Base-by-base conservation (phyloP, 2,113 vertebrate species). In the Bubo bubo region DNA sequence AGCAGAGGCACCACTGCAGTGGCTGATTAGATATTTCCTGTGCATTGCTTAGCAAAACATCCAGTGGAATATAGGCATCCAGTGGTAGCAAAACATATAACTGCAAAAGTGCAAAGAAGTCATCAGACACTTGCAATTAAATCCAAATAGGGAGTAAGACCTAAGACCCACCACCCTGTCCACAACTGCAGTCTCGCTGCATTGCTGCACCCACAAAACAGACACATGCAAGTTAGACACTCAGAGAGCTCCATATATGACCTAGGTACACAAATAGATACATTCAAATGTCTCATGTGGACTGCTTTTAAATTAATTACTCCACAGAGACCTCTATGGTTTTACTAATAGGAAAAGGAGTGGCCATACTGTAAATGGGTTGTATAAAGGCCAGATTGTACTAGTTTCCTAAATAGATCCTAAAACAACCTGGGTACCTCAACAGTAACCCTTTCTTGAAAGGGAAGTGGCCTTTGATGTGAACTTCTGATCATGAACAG, bases 221-320 rank as follows among this genome's bases (percentile, higher is more conserved):
- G 14, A 35, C 8, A 19, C 0, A 2, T 28, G 39, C 30, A 49
- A 82, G n/a, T 0, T 59, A 43, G 49, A 81, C 47, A 37, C 32
- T 76, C 27, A 23, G 37, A 83, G 41, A 39, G 5, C 55, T 52
- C 64, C 24, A 7, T 45, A 6, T 22, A 37, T 39, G 13, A 35
- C 59, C 41, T 22, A 30, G 34, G 77, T 49, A 64, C 43, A 66
- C 20, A 84, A 81, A 63, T 7, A 70, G 39, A 74, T 68, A 59
- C 50, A 53, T 83, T 73, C 41, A 77, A 50, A 50, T 6, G 7
- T 75, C 60, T 86, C 67, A 9, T 47, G n/a, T 60, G 26, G 26
- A 27, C 41, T 73, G 49, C 27, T 86, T 88, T 92, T 39, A 81
- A 88, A 63, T 77, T 67, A 89, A 63, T 88, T 70, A 74, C 72